phyloP scores from a whole-genome alignment of 2,888 invertebrate species.

The Hedychridium roseum region DNA sequence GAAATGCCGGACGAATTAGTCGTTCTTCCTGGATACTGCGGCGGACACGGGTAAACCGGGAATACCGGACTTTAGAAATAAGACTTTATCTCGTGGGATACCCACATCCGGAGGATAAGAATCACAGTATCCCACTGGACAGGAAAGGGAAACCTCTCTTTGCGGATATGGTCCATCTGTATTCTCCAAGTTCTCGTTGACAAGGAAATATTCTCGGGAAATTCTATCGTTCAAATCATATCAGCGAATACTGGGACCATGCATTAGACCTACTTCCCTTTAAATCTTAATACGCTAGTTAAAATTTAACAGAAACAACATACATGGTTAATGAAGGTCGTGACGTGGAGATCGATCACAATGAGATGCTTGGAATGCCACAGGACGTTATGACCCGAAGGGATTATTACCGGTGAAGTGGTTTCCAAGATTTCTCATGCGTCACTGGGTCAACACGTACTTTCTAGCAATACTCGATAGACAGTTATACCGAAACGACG shows the following conservation, averaged over 20 bases:
- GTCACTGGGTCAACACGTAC: constrained; percentile 18
- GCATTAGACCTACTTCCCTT: neutral
- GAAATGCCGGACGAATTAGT: neutral
- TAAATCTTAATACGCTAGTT: too few relatives aligned
- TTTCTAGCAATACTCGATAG: constrained; percentile 18
- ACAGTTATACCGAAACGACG: constrained; percentile 1
- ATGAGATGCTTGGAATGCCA: neutral
- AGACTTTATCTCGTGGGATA: constrained; percentile 34
- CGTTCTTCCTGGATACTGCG: constrained; percentile 4
- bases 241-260: neutral
- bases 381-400: neutral
- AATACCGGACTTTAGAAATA: constrained; percentile 14
- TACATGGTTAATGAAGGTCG: neutral
- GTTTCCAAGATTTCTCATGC: constrained; percentile 13
- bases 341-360: neutral
- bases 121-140: constrained; percentile 18
- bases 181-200: constrained; percentile 6
- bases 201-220: neutral
- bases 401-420: constrained; percentile 5
- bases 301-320: neutral
- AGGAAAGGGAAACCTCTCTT: constrained; percentile 26
- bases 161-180: constrained; percentile 5
- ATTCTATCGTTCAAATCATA: neutral
- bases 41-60: neutral
- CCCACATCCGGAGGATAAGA: constrained; percentile 40